phyloP scores from a whole-genome alignment of 1,140 invertebrate species.

The Eulimnadia texana region DNA sequence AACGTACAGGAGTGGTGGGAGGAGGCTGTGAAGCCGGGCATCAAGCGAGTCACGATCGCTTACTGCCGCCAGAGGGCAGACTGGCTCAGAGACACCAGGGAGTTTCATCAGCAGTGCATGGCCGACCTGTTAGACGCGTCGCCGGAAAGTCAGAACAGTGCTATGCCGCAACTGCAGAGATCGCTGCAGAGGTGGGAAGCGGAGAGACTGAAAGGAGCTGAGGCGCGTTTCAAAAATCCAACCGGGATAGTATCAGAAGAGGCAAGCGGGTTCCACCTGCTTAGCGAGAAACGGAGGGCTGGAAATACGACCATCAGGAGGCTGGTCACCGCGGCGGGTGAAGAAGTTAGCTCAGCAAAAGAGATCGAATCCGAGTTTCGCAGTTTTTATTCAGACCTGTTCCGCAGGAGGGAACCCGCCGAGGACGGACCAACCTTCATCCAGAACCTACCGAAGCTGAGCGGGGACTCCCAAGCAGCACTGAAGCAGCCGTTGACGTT shows the following conservation, averaged over 20 bases:
- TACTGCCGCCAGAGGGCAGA: neutral
- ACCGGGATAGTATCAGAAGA: neutral
- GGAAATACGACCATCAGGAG: too few relatives aligned
- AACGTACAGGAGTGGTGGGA: slow-evolving; percentile 1
- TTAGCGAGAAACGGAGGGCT: neutral
- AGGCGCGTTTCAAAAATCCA: neutral
- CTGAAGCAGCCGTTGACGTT: neutral
- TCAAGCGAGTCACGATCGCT: neutral
- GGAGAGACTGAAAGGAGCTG: neutral
- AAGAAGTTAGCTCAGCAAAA: too few relatives aligned
- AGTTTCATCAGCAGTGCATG: neutral
- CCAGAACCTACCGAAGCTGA: too few relatives aligned
- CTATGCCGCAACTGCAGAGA: neutral
- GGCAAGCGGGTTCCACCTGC: neutral
- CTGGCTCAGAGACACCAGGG: neutral
- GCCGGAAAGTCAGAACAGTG: neutral
- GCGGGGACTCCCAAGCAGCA: neutral
- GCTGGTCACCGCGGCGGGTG: too few relatives aligned
- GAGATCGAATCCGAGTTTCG: neutral
- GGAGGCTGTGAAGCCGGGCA: neutral
- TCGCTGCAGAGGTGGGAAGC: neutral
- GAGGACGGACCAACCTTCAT: too few relatives aligned
- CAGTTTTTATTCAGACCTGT: neutral
- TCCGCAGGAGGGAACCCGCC: neutral
- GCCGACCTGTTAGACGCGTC: neutral